These are phyloP conservation scores for Lonchura striata DNA, from an alignment of 2,113 vertebrate genomes.

Conservation along the genomic window DNA sequence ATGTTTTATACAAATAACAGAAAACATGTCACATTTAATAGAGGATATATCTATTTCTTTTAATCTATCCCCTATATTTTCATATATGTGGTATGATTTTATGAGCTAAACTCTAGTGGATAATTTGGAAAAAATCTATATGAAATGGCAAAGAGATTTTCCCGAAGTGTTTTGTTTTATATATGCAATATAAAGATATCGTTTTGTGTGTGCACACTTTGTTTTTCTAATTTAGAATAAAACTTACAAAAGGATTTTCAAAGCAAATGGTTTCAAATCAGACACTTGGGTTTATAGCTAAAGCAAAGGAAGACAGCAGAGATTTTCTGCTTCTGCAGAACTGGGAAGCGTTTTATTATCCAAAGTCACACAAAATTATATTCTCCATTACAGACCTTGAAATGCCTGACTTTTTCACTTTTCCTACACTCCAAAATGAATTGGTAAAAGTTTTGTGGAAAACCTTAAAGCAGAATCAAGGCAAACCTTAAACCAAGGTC, in stretches of 20 bases:
- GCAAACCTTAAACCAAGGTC: background rate
- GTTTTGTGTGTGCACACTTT: background rate
- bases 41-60: background rate
- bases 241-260: background rate
- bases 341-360: background rate
- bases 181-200: background rate
- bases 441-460: background rate
- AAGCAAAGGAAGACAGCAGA: accelerated
- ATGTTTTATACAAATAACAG: background rate
- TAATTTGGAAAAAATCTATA: background rate
- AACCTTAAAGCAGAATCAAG: background rate
- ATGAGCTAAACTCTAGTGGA: background rate
- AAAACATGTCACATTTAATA: background rate
- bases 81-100: background rate
- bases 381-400: background rate
- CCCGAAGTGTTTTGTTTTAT: background rate
- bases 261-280: background rate
- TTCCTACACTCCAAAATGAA: background rate
- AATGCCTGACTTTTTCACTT: background rate
- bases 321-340: background rate
- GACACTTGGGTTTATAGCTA: background rate
- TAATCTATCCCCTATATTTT: background rate
- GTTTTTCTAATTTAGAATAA: background rate
- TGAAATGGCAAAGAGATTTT: background rate
- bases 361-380: background rate